phyloP scores from a whole-genome alignment of 2,797 vertebrate genomes.

The Sylvia borin region DNA sequence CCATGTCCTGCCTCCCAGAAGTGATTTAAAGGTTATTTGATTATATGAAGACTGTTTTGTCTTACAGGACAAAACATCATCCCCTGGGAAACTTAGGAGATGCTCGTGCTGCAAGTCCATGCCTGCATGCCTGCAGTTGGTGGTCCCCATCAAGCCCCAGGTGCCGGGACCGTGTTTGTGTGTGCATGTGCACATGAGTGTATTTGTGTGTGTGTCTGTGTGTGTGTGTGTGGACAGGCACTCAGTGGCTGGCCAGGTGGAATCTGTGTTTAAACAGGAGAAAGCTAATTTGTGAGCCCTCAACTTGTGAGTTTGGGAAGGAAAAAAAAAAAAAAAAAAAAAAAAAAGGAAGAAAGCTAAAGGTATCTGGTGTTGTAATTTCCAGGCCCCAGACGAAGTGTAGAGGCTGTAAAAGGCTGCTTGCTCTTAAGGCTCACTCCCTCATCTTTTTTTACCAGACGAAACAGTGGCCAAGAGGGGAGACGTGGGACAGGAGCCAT shows the following conservation, averaged over 20 bases:
- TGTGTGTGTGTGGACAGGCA: accelerated
- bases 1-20: neutral
- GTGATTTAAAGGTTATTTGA: neutral
- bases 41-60: neutral
- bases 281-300: neutral
- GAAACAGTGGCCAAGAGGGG: accelerated
- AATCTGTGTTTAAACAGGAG: neutral
- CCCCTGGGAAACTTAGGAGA: neutral
- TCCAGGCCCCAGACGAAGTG: neutral
- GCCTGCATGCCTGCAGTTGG: neutral
- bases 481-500: neutral
- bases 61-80: neutral
- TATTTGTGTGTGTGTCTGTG: accelerated
- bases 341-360: neutral
- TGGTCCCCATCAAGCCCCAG: neutral
- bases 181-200: accelerated
- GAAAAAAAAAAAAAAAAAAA: neutral
- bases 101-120: neutral
- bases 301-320: neutral
- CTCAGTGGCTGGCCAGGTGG: neutral
- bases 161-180: neutral
- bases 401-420: neutral
- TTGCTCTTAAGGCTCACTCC: neutral
- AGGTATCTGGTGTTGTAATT: neutral
- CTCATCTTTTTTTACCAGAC: neutral